Base-by-base conservation (phyloP, 2,113 vertebrate species). In the Rhynchomys soricoides region DNA sequence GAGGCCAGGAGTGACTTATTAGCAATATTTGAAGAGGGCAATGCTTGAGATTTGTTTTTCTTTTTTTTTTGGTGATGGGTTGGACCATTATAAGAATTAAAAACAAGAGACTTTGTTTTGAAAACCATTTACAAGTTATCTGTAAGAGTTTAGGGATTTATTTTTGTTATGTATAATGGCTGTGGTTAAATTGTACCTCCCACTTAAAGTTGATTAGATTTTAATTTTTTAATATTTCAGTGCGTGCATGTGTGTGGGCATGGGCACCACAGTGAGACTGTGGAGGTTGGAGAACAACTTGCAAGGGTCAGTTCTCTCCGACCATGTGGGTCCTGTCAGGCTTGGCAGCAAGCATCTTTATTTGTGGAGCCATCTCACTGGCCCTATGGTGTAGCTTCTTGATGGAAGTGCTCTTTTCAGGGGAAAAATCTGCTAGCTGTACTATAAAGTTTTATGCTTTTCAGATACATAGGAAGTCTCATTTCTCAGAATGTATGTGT, bases 111-210 rank as follows among this genome's bases (percentile, higher is more conserved):
- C 19, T 10, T 50, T 59, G 50, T 59, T 73, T 68, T 94, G 52
- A 64, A 96, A 79, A 78, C 45, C 79, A 50, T 78, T 94, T 91
- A 57, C 34, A 74, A 71, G n/a, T 75, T 92, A 37, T 74, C 83
- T 93, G 26, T 93, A 22, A 93, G 77, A 74, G 5, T 86, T 95
- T 86, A 91, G 94, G 71, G 73, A 24, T 40, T 87, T 89, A 96
- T 82, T 66, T 82, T 50, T 8, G 17, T 57, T 73, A 71, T 90
- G 12, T 89, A 48, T 70, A 59, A 86, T 73, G 83, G 40, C 7
- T 37, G 10, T 87, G 29, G 43, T 55, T 88, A 94, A 77, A 75
- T 93, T 91, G 89, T 22, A 93, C 62, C 29, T 86, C 50, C 48
- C 5, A 89, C 40, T 66, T 62, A 48, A 48, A 59, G 17, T 43